A percentile compares a stretch with the other conserved stretches of the same genome.
phyloP scores from a whole-genome alignment of 2,113 vertebrate genomes.

The Microtus oregoni region DNA sequence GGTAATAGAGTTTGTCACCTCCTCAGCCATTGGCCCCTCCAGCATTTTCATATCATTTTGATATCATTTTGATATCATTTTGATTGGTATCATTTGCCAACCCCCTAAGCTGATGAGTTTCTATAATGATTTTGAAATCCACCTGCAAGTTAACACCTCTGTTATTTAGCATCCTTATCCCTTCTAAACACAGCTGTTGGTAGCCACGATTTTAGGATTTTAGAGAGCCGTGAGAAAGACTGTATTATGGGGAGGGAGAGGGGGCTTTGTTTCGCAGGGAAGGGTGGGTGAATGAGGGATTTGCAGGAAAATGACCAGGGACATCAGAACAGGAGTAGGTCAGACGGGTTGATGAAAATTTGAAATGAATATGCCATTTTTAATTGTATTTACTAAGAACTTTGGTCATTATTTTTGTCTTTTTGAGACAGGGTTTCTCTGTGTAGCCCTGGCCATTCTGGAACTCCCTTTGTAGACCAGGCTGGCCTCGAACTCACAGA shows the following conservation, averaged over 20 bases:
- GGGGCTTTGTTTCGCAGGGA: slow-evolving; percentile 51
- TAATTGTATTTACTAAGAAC: slow-evolving; percentile 22
- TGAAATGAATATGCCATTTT: slow-evolving; percentile 62
- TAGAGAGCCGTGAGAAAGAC: slow-evolving; percentile 41
- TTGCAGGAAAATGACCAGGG: slow-evolving; percentile 61
- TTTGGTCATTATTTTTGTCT: not conserved
- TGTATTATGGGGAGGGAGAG: not conserved
- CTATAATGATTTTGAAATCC: slow-evolving; percentile 58
- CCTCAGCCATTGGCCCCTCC: not conserved
- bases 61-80: slow-evolving; percentile 48
- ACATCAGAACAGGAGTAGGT: slow-evolving; percentile 11
- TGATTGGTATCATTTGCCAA: slow-evolving; percentile 1
- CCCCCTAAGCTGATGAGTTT: not conserved
- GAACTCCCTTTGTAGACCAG: too few relatives aligned
- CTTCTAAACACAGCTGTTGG: slow-evolving; percentile 36
- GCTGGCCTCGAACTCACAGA: too few relatives aligned
- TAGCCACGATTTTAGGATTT: slow-evolving; percentile 56
- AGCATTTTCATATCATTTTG: not conserved
- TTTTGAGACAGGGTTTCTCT: not conserved
- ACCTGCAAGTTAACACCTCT: not conserved
- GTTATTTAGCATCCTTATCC: slow-evolving; percentile 35
- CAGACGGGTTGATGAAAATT: slow-evolving; percentile 60
- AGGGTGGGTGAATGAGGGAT: not conserved
- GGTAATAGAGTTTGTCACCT: not conserved
- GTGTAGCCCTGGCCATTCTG: too few relatives aligned